phyloP scores from a whole-genome alignment of 64 coral and sea anemone species.

The Anthopleura sola region DNA sequence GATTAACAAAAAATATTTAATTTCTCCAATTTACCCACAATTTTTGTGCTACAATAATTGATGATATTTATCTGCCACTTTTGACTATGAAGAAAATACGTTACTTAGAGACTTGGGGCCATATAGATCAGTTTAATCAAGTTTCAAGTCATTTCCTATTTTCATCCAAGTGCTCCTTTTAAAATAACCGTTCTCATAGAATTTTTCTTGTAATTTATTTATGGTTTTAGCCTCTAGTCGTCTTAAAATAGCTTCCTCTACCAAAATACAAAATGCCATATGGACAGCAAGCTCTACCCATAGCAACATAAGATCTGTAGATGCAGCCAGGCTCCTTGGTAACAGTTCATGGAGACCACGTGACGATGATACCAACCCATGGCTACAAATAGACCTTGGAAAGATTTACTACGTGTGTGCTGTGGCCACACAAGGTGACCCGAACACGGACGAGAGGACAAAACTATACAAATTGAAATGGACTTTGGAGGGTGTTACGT shows the following conservation, averaged over 20 bases:
- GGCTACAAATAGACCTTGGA: constrained; percentile 10
- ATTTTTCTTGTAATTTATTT: too few species aligned
- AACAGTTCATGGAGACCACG: not conserved
- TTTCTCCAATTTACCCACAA: too few species aligned
- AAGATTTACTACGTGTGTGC: constrained; percentile 6
- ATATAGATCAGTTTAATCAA: too few species aligned
- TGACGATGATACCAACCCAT: not conserved
- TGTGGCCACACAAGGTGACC: constrained; percentile 6
- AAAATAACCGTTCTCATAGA: too few species aligned
- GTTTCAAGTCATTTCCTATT: too few species aligned
- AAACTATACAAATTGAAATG: not conserved
- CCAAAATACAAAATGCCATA: not conserved
- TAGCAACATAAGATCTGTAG: not conserved
- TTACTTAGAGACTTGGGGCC: too few species aligned
- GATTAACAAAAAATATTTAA: too few species aligned
- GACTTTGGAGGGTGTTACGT: not conserved
- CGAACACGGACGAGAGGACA: not conserved
- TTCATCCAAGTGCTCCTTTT: too few species aligned
- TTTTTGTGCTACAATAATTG: too few species aligned
- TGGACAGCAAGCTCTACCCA: not conserved
- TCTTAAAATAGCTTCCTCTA: not conserved
- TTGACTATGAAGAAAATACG: too few species aligned
- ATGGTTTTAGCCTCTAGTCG: not conserved
- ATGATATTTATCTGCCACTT: too few species aligned
- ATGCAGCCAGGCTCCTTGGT: not conserved